phyloP scores from a whole-genome alignment of 2,888 invertebrate genomes.

The Zaprionus obscuricornis region DNA sequence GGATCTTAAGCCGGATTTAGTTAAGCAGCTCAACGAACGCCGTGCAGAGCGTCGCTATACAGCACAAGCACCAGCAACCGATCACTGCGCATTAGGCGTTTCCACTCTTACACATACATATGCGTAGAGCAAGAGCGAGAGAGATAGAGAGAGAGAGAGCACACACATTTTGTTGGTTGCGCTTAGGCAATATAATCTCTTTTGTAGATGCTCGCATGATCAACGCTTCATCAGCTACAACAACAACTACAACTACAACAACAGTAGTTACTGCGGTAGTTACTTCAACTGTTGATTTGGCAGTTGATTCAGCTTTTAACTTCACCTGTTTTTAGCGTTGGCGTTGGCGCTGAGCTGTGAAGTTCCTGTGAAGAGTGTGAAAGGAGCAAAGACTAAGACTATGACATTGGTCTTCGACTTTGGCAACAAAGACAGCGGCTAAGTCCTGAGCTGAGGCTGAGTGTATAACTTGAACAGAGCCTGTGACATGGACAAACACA shows the following conservation, averaged over 20 bases:
- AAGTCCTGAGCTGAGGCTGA: no score
- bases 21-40: slow-evolving; percentile 83
- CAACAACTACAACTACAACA: slow-evolving; percentile 10
- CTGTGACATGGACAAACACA: no score
- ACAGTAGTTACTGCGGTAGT: not conserved
- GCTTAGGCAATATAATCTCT: slow-evolving; percentile 81
- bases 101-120: slow-evolving; percentile 36
- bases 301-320: slow-evolving; percentile 16
- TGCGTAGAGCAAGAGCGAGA: not conserved
- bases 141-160: not conserved
- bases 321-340: slow-evolving; percentile 48
- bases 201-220: slow-evolving; percentile 80
- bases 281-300: not conserved
- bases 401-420: no score
- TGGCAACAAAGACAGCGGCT: no score
- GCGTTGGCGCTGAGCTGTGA: slow-evolving; percentile 27
- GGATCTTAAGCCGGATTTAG: slow-evolving; percentile 84
- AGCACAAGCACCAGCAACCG: no score
- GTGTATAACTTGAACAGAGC: no score
- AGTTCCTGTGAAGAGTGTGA: slow-evolving; percentile 16
- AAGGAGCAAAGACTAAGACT: slow-evolving; percentile 5
- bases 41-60: slow-evolving; percentile 32
- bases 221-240: slow-evolving; percentile 67
- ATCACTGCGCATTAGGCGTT: slow-evolving; percentile 61
- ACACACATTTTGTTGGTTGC: slow-evolving; percentile 72